A percentile compares a stretch with the other conserved stretches of the same genome.
Conservation (phyloP, 37 sponge, comb jelly and placozoan genomes). For the Agelas oroides region DNA sequence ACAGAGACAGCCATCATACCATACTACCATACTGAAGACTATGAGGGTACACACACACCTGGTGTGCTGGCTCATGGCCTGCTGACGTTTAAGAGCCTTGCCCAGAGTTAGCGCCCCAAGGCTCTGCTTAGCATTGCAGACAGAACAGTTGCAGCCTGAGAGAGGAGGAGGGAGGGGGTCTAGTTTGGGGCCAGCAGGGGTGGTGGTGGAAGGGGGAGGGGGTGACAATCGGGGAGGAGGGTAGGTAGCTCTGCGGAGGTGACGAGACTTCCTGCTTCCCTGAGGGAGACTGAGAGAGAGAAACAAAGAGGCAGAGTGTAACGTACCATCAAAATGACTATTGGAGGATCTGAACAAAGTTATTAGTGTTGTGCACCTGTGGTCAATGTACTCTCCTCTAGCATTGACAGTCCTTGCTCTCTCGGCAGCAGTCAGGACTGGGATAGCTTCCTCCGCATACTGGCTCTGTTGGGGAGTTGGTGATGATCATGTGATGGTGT, state of each 20-base stretch:
- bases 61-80: slow-evolving; percentile 19
- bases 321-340: no score
- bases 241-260: slow-evolving; percentile 47
- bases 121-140: slow-evolving; percentile 79
- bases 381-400: slow-evolving; percentile 74
- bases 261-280: neutral
- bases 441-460: slow-evolving; percentile 5
- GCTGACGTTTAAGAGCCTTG: slow-evolving; percentile 7
- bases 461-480: neutral
- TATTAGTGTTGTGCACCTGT: slow-evolving; percentile 8
- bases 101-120: slow-evolving; percentile 73
- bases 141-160: slow-evolving; percentile 83
- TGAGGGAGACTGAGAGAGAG: no score
- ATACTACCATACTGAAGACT: no score
- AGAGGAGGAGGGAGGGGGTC: slow-evolving; percentile 84
- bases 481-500: neutral
- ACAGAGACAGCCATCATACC: no score
- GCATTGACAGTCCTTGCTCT: slow-evolving; percentile 78
- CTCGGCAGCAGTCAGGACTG: slow-evolving; percentile 51
- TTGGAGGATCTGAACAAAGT: neutral
- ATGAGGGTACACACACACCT: slow-evolving; percentile 25
- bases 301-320: no score
- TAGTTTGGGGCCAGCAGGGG: neutral
- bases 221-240: neutral
- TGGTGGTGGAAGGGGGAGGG: neutral